Percentiles rank a stretch among this genome's conserved stretches.
phyloP scores from a whole-genome alignment of 2,797 vertebrate species.

The Gymnoscopelus microlampas region DNA sequence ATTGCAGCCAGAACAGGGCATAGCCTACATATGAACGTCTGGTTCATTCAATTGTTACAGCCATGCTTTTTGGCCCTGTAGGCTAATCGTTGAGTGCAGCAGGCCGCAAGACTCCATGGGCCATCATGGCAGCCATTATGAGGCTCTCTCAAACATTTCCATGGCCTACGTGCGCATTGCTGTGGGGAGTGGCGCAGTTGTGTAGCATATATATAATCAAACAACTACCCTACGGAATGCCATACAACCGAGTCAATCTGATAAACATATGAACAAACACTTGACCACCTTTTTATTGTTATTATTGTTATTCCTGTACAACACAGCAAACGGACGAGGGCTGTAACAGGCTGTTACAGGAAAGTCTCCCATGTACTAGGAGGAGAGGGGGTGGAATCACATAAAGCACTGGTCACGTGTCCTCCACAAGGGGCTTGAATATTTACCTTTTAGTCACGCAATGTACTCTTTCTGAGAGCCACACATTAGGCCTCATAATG shows the following conservation, averaged over 20 bases:
- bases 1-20: no score
- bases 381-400: slow-evolving; percentile 56
- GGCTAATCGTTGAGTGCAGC: slow-evolving; percentile 17
- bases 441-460: slow-evolving; percentile 82
- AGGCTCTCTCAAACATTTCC: slow-evolving; percentile 70
- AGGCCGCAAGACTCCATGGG: slow-evolving; percentile 15
- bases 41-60: not conserved
- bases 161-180: slow-evolving; percentile 72
- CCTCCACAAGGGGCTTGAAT: slow-evolving; percentile 73
- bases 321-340: slow-evolving; percentile 5
- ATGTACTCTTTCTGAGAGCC: slow-evolving; percentile 52
- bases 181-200: slow-evolving; percentile 72
- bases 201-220: slow-evolving; percentile 49
- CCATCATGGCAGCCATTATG: slow-evolving; percentile 79
- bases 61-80: not conserved
- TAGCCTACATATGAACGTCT: no score
- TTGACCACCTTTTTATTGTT: slow-evolving; percentile 5
- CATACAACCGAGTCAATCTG: slow-evolving; percentile 20
- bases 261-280: slow-evolving; percentile 1
- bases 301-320: slow-evolving; percentile 10
- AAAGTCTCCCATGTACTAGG: slow-evolving; percentile 34
- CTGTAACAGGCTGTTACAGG: slow-evolving; percentile 34
- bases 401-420: slow-evolving; percentile 77
- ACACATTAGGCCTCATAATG: slow-evolving; percentile 8
- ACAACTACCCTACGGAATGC: slow-evolving; percentile 32